These are phyloP conservation scores for Tiliacea citrago DNA, from an alignment of 2,888 invertebrate genomes.

Conservation along the genomic window DNA sequence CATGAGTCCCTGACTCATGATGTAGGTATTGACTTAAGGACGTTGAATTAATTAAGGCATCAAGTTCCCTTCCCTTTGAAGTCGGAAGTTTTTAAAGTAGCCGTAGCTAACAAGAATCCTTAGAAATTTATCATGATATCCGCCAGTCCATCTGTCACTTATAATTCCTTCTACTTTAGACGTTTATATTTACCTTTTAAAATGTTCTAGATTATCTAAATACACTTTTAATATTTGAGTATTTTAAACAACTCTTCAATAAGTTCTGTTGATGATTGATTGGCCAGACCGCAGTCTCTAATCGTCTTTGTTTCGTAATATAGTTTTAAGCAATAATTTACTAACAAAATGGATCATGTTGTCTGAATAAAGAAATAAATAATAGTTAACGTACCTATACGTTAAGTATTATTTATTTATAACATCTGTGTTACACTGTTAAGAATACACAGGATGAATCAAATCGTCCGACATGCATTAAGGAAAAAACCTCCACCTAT, in stretches of 20 bases:
- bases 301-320: slow-evolving; percentile 13
- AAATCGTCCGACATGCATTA: no score
- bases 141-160: slow-evolving; percentile 23
- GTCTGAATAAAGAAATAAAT: no score
- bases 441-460: neutral
- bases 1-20: no score
- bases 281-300: slow-evolving; percentile 9
- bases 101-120: slow-evolving; percentile 10
- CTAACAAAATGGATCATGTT: no score
- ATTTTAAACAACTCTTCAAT: slow-evolving; percentile 11
- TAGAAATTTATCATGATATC: slow-evolving; percentile 35
- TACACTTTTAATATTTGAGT: neutral
- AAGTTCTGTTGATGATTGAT: slow-evolving; percentile 28
- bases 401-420: no score
- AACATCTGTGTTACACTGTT: neutral
- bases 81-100: slow-evolving; percentile 5
- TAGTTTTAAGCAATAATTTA: no score
- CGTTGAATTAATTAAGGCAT: neutral
- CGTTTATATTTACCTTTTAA: slow-evolving; percentile 9
- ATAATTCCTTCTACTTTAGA: slow-evolving; percentile 5
- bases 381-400: no score
- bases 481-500: neutral
- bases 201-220: neutral
- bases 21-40: no score
- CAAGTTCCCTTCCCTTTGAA: slow-evolving; percentile 18